Percentiles rank a stretch among this genome's conserved stretches.
Evolutionary conservation across 2,797 vertebrate genomes (phyloP).

Genomic region (Esox lucius): DNA sequence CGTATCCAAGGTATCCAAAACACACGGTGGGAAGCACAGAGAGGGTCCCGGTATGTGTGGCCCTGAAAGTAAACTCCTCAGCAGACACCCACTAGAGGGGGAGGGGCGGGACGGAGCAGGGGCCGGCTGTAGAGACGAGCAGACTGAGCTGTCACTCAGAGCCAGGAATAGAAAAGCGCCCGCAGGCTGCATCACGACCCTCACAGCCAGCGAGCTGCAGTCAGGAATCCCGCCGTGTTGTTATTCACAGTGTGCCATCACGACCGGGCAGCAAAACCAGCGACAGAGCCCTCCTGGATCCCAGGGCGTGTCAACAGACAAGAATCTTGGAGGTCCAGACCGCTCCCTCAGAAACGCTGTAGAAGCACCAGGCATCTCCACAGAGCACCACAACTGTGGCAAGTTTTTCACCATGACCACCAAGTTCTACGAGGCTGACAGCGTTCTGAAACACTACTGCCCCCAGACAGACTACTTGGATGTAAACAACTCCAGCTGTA

Average conservation of each 20-base stretch:
- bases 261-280: slow-evolving; percentile 47
- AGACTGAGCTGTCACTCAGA: slow-evolving; percentile 69
- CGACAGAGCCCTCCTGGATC: slow-evolving; percentile 29
- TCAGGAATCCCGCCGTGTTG: slow-evolving; percentile 48
- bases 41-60: slow-evolving; percentile 29
- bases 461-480: slow-evolving; percentile 63
- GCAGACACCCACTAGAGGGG: slow-evolving; percentile 20
- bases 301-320: slow-evolving; percentile 38
- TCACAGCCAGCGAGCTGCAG: slow-evolving; percentile 52
- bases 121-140: slow-evolving; percentile 39
- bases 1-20: slow-evolving; percentile 23
- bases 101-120: not conserved
- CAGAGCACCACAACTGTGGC: slow-evolving; percentile 32
- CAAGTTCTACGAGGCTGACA: slow-evolving; percentile 66
- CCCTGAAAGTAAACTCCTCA: not conserved
- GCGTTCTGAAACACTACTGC: slow-evolving; percentile 58
- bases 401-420: slow-evolving; percentile 52
- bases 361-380: slow-evolving; percentile 26
- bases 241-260: slow-evolving; percentile 52
- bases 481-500: slow-evolving; percentile 63
- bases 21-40: slow-evolving; percentile 32
- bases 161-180: slow-evolving; percentile 71
- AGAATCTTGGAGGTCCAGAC: slow-evolving; percentile 22
- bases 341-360: slow-evolving; percentile 27
- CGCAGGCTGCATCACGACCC: slow-evolving; percentile 58